phyloP scores from a whole-genome alignment of 1,140 invertebrate genomes.

The Nylanderia fulva region DNA sequence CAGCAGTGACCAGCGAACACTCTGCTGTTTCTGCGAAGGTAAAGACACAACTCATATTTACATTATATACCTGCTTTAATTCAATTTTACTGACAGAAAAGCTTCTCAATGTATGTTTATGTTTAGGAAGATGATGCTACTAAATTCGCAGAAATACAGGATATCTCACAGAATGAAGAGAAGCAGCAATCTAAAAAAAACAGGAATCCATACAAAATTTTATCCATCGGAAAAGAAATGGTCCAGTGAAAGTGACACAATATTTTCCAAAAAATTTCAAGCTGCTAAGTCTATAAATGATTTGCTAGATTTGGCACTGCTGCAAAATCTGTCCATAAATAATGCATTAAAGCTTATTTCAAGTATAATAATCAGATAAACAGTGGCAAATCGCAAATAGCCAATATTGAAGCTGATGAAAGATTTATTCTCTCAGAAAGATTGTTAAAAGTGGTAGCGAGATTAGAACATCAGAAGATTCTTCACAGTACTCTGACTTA shows the following conservation, averaged over 20 bases:
- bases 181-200: neutral
- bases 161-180: neutral
- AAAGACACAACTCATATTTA: neutral
- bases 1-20: neutral
- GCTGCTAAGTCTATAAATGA: conserved; percentile 26
- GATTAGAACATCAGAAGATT: neutral
- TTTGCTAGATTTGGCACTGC: conserved; percentile 22
- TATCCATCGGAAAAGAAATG: neutral
- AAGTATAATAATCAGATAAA: conserved; percentile 43
- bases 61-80: neutral
- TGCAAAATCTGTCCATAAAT: neutral
- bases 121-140: conserved; percentile 11
- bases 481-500: conserved; percentile 18
- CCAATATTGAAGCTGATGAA: conserved; percentile 8
- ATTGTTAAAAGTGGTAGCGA: neutral
- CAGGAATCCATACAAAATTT: neutral
- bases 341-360: conserved; percentile 37
- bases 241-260: neutral
- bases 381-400: neutral
- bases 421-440: conserved; percentile 36
- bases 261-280: conserved; percentile 31
- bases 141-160: neutral
- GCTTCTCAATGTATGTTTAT: neutral
- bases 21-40: neutral
- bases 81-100: neutral